These are phyloP conservation scores for Pampusana beccarii DNA, from an alignment of 2,113 vertebrate species.

Conservation along the genomic window DNA sequence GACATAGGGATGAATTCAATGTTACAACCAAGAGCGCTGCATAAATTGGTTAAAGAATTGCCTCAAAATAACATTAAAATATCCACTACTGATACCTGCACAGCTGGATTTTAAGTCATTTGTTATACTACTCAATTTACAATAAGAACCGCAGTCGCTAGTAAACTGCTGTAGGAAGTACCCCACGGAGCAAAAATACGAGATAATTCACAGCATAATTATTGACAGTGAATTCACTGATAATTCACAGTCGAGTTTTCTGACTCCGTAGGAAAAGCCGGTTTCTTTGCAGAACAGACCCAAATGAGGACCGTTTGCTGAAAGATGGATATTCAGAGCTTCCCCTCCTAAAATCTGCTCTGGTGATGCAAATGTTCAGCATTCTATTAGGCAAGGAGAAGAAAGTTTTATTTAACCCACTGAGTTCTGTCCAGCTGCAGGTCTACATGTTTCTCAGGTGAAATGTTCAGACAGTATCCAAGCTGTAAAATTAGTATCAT, in stretches of 20 bases:
- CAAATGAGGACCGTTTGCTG: neutral
- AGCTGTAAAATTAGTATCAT: neutral
- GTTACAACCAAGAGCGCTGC: neutral
- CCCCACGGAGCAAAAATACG: neutral
- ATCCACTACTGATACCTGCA: neutral
- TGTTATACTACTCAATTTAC: neutral
- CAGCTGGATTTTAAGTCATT: neutral
- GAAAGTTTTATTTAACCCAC: neutral
- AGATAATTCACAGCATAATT: neutral
- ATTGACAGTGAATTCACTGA: neutral
- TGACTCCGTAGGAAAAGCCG: neutral
- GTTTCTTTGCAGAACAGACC: neutral
- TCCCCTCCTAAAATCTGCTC: neutral
- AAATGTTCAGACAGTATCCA: neutral
- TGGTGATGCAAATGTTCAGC: neutral
- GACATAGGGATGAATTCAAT: neutral
- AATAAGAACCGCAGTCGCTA: neutral
- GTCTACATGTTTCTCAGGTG: neutral
- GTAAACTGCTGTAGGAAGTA: neutral
- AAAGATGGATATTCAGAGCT: neutral
- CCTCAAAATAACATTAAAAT: neutral
- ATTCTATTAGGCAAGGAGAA: neutral
- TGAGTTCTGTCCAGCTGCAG: neutral
- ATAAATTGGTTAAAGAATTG: neutral
- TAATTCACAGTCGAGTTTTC: neutral